These are phyloP conservation scores for Hirtodrosophila confusa DNA, from an alignment of 2,888 invertebrate genomes.

Conservation along the genomic window DNA sequence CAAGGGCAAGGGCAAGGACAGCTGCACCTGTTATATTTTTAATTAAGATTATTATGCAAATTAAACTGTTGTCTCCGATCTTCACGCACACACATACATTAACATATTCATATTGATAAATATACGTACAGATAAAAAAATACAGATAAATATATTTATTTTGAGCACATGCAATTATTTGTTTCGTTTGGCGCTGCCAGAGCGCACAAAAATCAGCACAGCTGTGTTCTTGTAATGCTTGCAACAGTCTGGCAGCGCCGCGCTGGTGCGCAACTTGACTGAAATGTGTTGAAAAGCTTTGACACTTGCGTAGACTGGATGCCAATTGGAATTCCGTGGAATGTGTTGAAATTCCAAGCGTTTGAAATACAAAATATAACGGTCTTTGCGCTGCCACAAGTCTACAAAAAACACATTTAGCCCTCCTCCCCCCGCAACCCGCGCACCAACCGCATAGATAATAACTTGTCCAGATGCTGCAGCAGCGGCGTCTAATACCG, in stretches of 20 bases:
- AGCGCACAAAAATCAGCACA: no score
- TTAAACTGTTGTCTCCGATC: slow-evolving; percentile 22
- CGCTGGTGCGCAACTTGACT: slow-evolving; percentile 26
- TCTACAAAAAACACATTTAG: slow-evolving; percentile 13
- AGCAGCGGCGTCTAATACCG: slow-evolving; percentile 20
- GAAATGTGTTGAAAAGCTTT: background rate
- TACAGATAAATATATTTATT: no score
- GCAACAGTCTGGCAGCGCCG: no score
- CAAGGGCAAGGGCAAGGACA: background rate
- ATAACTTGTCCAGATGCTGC: no score
- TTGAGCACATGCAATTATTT: no score
- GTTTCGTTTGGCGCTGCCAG: background rate
- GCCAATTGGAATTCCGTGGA: background rate
- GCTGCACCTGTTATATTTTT: slow-evolving; percentile 4
- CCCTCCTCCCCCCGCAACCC: background rate
- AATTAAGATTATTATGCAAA: slow-evolving; percentile 23
- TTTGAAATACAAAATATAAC: slow-evolving; percentile 25
- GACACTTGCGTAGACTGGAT: slow-evolving; percentile 31
- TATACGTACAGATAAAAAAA: no score
- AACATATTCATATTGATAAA: no score
- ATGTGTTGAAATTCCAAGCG: slow-evolving; percentile 8
- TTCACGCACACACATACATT: slow-evolving; percentile 1
- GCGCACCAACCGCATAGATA: no score
- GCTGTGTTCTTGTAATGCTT: no score
- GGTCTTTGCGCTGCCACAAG: slow-evolving; percentile 18